Conservation (phyloP, 2,888 invertebrate species). For the Tipula lateralis region DNA sequence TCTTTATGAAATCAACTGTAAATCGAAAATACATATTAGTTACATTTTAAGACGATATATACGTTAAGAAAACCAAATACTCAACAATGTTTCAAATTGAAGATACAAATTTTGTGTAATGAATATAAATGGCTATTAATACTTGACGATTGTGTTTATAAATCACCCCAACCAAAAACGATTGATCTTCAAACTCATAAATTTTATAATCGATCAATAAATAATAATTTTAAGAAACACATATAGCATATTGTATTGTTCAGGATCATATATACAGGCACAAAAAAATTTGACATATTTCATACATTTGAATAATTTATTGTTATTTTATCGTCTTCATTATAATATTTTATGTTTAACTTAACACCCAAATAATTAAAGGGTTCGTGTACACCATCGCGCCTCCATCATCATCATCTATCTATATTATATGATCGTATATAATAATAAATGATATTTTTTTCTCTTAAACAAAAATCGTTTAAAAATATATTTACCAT, state of each 20-base stretch:
- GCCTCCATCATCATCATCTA: background rate
- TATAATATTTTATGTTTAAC: background rate
- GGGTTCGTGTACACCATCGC: background rate
- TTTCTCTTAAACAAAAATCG: background rate
- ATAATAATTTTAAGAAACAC: background rate
- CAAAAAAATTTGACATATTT: background rate
- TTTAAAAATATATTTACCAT: background rate
- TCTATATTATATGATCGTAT: background rate
- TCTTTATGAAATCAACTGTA: too few relatives aligned
- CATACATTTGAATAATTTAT: background rate
- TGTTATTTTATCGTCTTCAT: background rate
- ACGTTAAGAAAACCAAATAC: too few relatives aligned
- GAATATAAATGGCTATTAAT: background rate
- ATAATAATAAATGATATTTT: background rate
- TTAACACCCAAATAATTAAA: constrained; percentile 24
- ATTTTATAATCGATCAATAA: background rate
- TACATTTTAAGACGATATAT: too few relatives aligned
- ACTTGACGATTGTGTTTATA: background rate
- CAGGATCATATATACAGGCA: background rate
- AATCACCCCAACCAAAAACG: background rate
- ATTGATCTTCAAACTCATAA: background rate
- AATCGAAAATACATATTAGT: too few relatives aligned
- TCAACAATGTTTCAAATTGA: background rate
- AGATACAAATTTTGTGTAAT: background rate
- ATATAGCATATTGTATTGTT: background rate